A percentile compares a stretch with the other conserved stretches of the same genome.
These are phyloP conservation scores for Zootermopsis nevadensis DNA, from an alignment of 2,888 invertebrate species.

Conservation along the genomic window DNA sequence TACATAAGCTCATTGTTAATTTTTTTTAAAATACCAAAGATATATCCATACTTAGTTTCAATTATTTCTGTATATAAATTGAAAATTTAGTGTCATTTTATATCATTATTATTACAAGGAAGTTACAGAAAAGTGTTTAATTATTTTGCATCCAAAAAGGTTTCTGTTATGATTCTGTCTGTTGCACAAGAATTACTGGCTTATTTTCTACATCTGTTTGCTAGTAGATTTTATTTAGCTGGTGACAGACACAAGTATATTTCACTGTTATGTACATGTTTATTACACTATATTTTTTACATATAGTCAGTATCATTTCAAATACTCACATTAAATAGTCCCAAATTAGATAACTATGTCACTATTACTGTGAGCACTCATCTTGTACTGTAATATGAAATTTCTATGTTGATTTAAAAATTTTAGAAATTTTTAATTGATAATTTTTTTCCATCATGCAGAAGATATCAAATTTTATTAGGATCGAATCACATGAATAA, in stretches of 20 bases:
- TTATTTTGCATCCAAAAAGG: background rate
- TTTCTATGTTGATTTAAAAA: background rate
- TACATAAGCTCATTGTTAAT: background rate
- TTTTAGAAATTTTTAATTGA: background rate
- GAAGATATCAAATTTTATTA: background rate
- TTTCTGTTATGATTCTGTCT: background rate
- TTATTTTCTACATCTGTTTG: background rate
- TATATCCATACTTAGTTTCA: background rate
- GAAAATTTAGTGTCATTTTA: constrained; percentile 24
- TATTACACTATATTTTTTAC: background rate
- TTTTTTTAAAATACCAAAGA: background rate
- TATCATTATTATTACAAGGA: constrained; percentile 12
- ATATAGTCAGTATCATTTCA: background rate
- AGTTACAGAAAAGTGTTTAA: constrained; percentile 4
- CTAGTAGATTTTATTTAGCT: background rate
- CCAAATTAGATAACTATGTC: background rate
- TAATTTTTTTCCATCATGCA: background rate
- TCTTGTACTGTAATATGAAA: background rate
- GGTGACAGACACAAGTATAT: background rate
- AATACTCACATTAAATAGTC: background rate
- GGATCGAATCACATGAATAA: constrained; percentile 14
- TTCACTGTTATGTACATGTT: constrained; percentile 4
- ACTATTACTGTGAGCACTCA: background rate
- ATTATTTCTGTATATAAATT: constrained; percentile 20
- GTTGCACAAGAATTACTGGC: background rate